A percentile compares a stretch with the other conserved stretches of the same genome.
These are phyloP conservation scores for Drosophila guanche DNA, from an alignment of 1,140 invertebrate species.

Conservation along the genomic window DNA sequence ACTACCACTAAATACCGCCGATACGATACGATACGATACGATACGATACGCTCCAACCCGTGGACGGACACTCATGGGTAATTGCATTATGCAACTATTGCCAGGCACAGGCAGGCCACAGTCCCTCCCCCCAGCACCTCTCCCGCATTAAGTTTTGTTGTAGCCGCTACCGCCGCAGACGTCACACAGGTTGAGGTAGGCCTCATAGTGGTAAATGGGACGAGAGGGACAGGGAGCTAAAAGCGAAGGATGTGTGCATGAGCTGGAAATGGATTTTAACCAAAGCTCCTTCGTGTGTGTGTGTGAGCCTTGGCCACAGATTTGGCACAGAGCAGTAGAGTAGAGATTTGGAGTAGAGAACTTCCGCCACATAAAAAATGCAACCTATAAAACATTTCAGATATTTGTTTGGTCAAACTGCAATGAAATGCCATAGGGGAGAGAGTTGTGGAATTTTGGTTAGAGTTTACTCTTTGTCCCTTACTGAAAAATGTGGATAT, in stretches of 20 bases:
- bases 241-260: slow-evolving; percentile 32
- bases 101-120: background rate
- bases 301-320: slow-evolving; percentile 57
- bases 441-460: background rate
- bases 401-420: slow-evolving; percentile 25
- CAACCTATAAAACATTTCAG: slow-evolving; percentile 10
- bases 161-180: slow-evolving; percentile 57
- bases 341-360: no score
- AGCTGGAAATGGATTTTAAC: slow-evolving; percentile 76
- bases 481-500: no score
- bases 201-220: background rate
- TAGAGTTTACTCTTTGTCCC: no score
- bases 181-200: slow-evolving; percentile 31
- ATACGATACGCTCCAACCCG: slow-evolving; percentile 14
- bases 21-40: slow-evolving; percentile 61
- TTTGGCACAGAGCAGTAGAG: no score
- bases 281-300: slow-evolving; percentile 26
- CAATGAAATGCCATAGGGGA: slow-evolving; percentile 41
- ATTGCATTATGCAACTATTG: slow-evolving; percentile 81
- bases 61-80: slow-evolving; percentile 51
- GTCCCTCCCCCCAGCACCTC: rapidly evolving
- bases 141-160: slow-evolving; percentile 70
- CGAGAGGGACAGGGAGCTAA: slow-evolving; percentile 1
- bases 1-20: slow-evolving; percentile 51
- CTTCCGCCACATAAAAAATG: slow-evolving; percentile 37